Conservation (phyloP, 2,113 vertebrate species). For the Tamias sibiricus region DNA sequence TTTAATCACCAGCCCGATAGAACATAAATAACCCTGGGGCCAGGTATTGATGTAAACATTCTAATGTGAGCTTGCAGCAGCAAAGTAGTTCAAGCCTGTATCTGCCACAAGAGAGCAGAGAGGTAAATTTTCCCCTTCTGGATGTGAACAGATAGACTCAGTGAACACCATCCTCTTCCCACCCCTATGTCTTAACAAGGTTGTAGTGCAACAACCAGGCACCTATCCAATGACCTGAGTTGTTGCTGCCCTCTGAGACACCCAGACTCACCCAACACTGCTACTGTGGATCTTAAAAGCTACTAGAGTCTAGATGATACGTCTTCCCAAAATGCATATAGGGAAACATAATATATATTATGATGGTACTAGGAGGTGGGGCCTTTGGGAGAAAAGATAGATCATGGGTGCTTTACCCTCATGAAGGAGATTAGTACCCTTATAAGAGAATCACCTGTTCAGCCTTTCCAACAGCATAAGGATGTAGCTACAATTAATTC, state of each 20-base stretch:
- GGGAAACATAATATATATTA: background rate
- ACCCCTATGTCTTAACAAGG: background rate
- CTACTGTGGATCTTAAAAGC: background rate
- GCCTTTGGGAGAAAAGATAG: background rate
- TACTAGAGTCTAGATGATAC: background rate
- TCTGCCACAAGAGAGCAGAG: background rate
- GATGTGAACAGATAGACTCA: background rate
- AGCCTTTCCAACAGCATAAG: background rate
- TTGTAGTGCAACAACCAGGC: background rate
- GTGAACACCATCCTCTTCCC: background rate
- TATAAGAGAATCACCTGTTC: too few species aligned
- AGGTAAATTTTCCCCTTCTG: background rate
- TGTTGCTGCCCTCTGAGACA: background rate
- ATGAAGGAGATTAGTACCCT: background rate
- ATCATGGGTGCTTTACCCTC: background rate
- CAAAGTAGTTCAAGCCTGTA: background rate
- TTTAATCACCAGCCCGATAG: background rate
- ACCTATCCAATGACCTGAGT: background rate
- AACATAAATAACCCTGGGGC: slow-evolving; percentile 7
- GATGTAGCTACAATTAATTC: background rate
- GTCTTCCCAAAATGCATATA: background rate
- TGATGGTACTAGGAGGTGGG: background rate
- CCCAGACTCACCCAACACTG: background rate
- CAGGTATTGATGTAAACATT: slow-evolving; percentile 15
- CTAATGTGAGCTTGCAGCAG: background rate